Evolutionary conservation across 2,888 invertebrate species (phyloP).

Genomic region (Lucinisca nassula): DNA sequence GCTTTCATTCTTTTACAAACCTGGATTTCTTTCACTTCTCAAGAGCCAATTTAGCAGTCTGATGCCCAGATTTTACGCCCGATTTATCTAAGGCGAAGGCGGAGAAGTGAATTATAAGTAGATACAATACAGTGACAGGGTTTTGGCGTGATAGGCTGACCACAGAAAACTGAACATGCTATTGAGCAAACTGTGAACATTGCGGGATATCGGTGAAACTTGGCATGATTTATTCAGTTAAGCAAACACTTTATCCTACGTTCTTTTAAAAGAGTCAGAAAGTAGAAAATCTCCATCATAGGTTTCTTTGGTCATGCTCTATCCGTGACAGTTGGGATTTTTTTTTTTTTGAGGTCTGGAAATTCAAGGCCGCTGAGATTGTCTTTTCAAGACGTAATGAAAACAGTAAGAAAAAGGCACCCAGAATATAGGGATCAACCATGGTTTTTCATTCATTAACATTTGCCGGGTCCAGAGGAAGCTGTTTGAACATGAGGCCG

Average conservation of each 20-base stretch:
- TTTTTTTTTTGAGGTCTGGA: too few relatives aligned
- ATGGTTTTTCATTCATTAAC: too few relatives aligned
- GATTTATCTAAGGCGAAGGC: neutral
- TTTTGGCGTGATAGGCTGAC: neutral
- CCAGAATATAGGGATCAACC: too few relatives aligned
- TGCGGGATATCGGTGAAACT: neutral
- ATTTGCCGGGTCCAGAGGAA: too few relatives aligned
- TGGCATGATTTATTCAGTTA: neutral
- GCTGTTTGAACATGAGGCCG: too few relatives aligned
- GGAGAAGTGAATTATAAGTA: neutral
- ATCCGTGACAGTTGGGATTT: too few relatives aligned
- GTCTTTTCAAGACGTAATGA: too few relatives aligned
- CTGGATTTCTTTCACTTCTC: neutral
- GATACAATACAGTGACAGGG: neutral
- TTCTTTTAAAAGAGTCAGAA: neutral
- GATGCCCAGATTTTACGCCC: slow-evolving; percentile 1
- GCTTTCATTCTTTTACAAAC: neutral
- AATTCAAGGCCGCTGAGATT: too few relatives aligned
- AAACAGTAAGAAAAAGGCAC: too few relatives aligned
- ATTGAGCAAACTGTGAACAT: neutral
- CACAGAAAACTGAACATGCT: neutral
- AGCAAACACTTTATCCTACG: neutral
- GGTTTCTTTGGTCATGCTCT: neutral
- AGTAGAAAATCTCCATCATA: neutral
- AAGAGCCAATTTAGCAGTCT: slow-evolving; percentile 13